phyloP scores from a whole-genome alignment of 2,797 vertebrate species.

The Columba guinea region DNA sequence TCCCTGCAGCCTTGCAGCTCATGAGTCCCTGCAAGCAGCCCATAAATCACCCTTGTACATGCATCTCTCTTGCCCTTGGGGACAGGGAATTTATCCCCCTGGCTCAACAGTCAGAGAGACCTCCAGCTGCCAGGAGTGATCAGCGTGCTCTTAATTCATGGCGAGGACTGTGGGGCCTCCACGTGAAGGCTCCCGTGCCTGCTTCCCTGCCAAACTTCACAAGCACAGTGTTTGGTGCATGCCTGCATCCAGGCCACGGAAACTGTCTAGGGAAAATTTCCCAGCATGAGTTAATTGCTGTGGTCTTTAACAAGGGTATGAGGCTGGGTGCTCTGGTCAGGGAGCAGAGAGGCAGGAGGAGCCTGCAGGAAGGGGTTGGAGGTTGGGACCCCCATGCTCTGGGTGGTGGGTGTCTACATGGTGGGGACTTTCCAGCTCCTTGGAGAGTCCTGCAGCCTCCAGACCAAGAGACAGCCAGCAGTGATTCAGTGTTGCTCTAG shows the following conservation, averaged over 20 bases:
- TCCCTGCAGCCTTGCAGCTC: background rate
- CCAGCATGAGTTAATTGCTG: background rate
- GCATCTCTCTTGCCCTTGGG: background rate
- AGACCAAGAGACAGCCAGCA: background rate
- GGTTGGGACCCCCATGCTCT: background rate
- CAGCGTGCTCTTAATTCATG: background rate
- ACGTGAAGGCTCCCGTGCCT: background rate
- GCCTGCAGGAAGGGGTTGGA: background rate
- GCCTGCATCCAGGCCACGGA: background rate
- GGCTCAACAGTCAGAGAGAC: background rate
- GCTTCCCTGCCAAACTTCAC: background rate
- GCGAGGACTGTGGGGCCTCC: background rate
- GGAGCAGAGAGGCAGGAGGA: background rate
- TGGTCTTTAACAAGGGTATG: background rate
- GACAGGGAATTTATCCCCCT: constrained; percentile 1
- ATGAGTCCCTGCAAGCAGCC: background rate
- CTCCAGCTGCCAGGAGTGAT: constrained; percentile 6
- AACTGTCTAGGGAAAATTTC: background rate
- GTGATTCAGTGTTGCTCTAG: background rate
- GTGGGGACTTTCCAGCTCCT: background rate
- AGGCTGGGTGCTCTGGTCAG: background rate
- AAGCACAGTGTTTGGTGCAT: background rate
- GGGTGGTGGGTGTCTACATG: accelerated
- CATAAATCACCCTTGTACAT: background rate
- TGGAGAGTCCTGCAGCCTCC: background rate